These are phyloP conservation scores for Gobius niger DNA, from an alignment of 2,113 vertebrate species.

Conservation along the genomic window DNA sequence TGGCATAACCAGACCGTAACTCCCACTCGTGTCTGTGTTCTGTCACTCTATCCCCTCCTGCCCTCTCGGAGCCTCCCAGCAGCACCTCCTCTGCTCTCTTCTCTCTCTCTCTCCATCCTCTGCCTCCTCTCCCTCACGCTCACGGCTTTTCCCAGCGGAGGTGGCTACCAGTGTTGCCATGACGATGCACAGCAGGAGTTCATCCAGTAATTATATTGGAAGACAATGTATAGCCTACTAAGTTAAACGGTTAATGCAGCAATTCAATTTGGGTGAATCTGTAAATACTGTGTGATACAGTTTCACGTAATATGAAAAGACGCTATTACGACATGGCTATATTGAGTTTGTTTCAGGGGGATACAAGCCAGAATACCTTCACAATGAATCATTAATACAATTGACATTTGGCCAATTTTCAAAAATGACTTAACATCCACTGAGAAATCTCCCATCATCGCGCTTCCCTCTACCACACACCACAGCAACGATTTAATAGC, in stretches of 20 bases:
- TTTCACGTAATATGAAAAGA: too few species aligned
- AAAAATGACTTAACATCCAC: slow-evolving; percentile 11
- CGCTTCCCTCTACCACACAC: neutral
- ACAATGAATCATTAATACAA: neutral
- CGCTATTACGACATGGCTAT: neutral
- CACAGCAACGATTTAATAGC: slow-evolving; percentile 14
- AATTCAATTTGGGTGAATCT: neutral
- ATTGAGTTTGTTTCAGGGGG: neutral
- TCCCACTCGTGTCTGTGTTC: slow-evolving; percentile 20
- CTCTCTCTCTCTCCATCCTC: slow-evolving; percentile 21
- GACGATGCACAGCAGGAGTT: slow-evolving; percentile 64
- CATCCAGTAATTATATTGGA: slow-evolving; percentile 63
- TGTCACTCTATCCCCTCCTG: slow-evolving; percentile 1
- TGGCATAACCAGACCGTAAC: slow-evolving; percentile 12
- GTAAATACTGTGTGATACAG: neutral
- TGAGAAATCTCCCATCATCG: slow-evolving; percentile 3
- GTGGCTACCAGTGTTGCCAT: slow-evolving; percentile 61
- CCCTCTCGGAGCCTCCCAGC: slow-evolving; percentile 9
- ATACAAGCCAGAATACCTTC: neutral
- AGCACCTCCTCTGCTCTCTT: slow-evolving; percentile 18
- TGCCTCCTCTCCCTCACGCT: slow-evolving; percentile 34
- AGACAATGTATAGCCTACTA: slow-evolving; percentile 46
- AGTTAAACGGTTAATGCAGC: slow-evolving; percentile 29
- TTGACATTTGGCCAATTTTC: neutral
- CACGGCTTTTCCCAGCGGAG: slow-evolving; percentile 55